Base-by-base conservation (phyloP, 2,113 vertebrate species). In the Forbesichthys agassizii region DNA sequence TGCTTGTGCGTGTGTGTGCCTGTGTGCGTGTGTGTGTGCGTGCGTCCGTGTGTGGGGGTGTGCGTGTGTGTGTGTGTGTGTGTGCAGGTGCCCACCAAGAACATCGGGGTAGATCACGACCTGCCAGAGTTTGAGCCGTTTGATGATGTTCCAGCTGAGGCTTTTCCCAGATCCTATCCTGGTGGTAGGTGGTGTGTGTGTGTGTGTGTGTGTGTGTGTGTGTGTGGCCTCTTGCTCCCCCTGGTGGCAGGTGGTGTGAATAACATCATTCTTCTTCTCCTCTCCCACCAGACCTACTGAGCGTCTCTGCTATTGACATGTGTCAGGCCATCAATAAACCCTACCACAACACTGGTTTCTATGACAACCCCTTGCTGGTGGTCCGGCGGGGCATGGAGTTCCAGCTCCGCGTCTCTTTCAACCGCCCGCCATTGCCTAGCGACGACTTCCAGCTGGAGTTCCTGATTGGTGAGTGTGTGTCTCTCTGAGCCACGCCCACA, bases 401-500 rank as follows among this genome's bases (percentile, higher is more conserved):
- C 80, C 13, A 85, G 16, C 36, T 97, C 2, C 83, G 84, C 42
- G 70, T 96, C 14, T 86, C 90, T 54, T 95, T 96, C 88, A 91
- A 61, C 70, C 93, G 91, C 0, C 84, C 86, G 0, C 90, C 55
- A 58, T 62, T 2, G 73, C 74, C 3, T 6, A 5, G 5, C 0
- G 95, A 97, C 72, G 53, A 85, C 0, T 92, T 95, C 88, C 92
- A 94, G 87, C 11, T 97, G 11, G 96, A 97, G 71, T 95, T 92
- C 73, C 79, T 94, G 60, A 96, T 97, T 33, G 95, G 96, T 96
- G 83, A 92, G 94, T 93, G 8, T 13, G 8, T 14, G 18, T 3
- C 42, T 14, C 20, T 47, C 46, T 48, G n/a, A 8, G 36, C n/a
- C 53, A 54, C 53, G 3, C 6, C 53, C 11, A 42, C 36, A 5